Conservation (phyloP, 2,113 vertebrate species). For the Lophura nycthemera region DNA sequence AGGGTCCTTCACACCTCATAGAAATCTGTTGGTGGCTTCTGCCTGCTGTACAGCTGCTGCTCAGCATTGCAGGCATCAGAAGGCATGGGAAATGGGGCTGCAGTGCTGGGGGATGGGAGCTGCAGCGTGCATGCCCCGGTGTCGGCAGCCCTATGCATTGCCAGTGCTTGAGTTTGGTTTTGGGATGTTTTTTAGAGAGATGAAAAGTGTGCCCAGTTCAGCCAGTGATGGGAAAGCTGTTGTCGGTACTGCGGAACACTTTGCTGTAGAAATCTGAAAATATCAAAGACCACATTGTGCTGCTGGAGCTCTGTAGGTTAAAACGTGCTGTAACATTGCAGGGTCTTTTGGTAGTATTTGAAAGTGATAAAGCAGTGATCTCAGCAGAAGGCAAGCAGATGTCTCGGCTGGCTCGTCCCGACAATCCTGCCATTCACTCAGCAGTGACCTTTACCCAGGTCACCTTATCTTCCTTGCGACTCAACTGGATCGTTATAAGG, state of each 20-base stretch:
- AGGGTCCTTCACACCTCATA: background rate
- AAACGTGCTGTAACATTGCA: background rate
- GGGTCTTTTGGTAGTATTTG: background rate
- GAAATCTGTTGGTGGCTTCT: constrained; percentile 8
- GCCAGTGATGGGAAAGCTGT: background rate
- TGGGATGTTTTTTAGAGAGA: background rate
- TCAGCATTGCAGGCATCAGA: rapidly evolving
- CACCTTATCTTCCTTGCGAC: constrained; percentile 3
- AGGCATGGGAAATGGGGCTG: background rate
- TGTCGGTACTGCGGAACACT: rapidly evolving
- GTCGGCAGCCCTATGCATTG: background rate
- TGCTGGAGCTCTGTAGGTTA: background rate
- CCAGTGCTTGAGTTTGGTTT: background rate
- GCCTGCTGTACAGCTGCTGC: background rate
- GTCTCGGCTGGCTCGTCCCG: constrained; percentile 18
- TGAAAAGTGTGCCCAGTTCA: constrained; percentile 14
- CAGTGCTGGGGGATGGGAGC: background rate
- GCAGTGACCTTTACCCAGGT: constrained; percentile 16
- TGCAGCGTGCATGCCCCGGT: background rate
- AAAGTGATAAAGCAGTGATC: constrained; percentile 14
- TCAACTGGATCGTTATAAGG: background rate
- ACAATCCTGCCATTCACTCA: constrained; percentile 29
- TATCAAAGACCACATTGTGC: background rate
- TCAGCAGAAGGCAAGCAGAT: background rate
- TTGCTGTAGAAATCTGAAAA: background rate